Conservation (phyloP, 2,113 vertebrate species). For the Rhea americana region DNA sequence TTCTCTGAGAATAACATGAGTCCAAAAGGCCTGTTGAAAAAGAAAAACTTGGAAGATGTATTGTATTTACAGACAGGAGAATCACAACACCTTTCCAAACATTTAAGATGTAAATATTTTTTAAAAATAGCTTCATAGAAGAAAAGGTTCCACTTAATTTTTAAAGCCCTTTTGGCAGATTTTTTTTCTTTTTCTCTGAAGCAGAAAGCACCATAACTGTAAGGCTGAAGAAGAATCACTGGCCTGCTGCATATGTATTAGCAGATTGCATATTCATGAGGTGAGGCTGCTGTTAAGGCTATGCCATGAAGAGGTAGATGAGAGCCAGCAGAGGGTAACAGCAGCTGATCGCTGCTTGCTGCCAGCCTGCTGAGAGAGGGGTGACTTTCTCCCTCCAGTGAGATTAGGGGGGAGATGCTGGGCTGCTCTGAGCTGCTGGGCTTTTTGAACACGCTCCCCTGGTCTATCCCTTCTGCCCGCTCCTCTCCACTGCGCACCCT, state of each 20-base stretch:
- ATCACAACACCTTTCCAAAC: neutral
- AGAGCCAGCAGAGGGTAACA: neutral
- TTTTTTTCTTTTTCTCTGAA: neutral
- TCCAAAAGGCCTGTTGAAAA: neutral
- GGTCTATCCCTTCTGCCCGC: neutral
- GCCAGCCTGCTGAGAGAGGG: neutral
- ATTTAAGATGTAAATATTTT: neutral
- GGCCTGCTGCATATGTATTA: constrained; percentile 21
- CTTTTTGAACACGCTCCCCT: neutral
- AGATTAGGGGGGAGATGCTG: fast-evolving
- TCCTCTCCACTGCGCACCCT: neutral
- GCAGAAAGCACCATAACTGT: neutral
- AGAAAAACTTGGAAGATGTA: neutral
- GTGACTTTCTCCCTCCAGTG: neutral
- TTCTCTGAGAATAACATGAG: neutral
- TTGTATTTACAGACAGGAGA: neutral
- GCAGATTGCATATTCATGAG: constrained; percentile 40
- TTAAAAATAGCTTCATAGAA: neutral
- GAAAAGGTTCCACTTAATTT: neutral
- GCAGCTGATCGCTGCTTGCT: neutral
- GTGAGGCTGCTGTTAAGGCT: constrained; percentile 7
- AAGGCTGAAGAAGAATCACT: constrained; percentile 26
- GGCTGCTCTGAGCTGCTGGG: fast-evolving
- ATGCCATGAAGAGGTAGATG: neutral
- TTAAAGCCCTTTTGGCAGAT: neutral